Conservation (phyloP, 2,797 vertebrate genomes). For the Rhabdophis nuchalis region DNA sequence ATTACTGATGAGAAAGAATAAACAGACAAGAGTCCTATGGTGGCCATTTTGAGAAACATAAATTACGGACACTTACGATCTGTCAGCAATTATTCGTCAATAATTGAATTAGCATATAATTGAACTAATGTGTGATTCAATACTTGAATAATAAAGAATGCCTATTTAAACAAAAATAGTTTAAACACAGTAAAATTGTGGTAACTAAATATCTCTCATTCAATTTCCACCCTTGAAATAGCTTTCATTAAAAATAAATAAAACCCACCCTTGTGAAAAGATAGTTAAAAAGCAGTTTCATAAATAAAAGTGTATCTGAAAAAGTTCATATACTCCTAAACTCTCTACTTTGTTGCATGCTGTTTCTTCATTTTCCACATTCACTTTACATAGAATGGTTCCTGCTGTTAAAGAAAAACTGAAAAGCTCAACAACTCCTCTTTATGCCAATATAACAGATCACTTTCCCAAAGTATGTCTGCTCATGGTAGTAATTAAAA, state of each 20-base stretch:
- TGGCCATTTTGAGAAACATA: neutral
- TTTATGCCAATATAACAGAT: neutral
- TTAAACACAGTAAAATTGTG: neutral
- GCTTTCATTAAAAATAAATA: neutral
- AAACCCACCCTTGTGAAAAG: neutral
- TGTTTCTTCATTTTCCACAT: neutral
- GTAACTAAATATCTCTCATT: neutral
- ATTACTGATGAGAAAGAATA: neutral
- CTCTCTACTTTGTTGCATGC: neutral
- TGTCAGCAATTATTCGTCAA: neutral
- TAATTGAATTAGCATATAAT: neutral
- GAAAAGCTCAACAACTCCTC: neutral
- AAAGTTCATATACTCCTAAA: neutral
- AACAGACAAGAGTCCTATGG: neutral
- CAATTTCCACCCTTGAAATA: neutral
- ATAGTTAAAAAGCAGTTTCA: neutral
- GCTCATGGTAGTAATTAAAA: neutral
- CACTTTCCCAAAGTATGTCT: neutral
- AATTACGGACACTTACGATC: neutral
- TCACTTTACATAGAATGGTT: neutral
- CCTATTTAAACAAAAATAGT: neutral
- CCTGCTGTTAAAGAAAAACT: neutral
- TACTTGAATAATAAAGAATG: neutral
- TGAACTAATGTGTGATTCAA: neutral
- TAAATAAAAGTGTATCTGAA: neutral